Evolutionary conservation across 2,888 invertebrate genomes (phyloP).

Genomic region (Tinea pellionella): DNA sequence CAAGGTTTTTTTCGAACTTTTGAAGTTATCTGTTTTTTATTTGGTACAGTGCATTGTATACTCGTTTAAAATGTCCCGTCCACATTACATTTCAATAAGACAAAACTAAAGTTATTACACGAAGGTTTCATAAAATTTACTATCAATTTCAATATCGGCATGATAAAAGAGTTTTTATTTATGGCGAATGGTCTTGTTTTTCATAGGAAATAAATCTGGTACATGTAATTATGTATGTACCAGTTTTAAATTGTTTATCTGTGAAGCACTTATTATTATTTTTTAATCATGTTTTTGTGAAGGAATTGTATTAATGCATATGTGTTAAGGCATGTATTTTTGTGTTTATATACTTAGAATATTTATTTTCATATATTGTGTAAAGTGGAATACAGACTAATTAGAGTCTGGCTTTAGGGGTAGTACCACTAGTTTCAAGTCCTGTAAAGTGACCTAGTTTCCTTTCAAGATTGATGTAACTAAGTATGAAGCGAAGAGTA

Average conservation of each 20-base stretch:
- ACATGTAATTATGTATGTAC: background rate
- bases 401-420: too few species aligned
- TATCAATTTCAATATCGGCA: slow-evolving; percentile 9
- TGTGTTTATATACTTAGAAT: too few species aligned
- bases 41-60: background rate
- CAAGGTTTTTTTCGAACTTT: background rate
- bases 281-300: background rate
- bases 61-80: background rate
- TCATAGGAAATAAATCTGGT: slow-evolving; percentile 1
- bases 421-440: too few species aligned
- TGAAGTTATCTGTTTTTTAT: background rate
- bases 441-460: too few species aligned
- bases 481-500: too few species aligned
- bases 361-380: too few species aligned
- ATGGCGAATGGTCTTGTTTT: background rate
- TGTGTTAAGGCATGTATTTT: too few species aligned
- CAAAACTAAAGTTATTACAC: slow-evolving; percentile 2
- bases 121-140: background rate
- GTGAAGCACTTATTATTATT: background rate
- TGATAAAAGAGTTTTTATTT: slow-evolving; percentile 3
- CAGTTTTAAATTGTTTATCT: background rate
- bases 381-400: too few species aligned
- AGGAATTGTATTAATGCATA: background rate
- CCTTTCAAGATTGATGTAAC: too few species aligned
- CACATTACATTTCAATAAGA: background rate